A percentile compares a stretch with the other conserved stretches of the same genome.
Conservation (phyloP, 2,797 vertebrate genomes). For the Luscinia luscinia region DNA sequence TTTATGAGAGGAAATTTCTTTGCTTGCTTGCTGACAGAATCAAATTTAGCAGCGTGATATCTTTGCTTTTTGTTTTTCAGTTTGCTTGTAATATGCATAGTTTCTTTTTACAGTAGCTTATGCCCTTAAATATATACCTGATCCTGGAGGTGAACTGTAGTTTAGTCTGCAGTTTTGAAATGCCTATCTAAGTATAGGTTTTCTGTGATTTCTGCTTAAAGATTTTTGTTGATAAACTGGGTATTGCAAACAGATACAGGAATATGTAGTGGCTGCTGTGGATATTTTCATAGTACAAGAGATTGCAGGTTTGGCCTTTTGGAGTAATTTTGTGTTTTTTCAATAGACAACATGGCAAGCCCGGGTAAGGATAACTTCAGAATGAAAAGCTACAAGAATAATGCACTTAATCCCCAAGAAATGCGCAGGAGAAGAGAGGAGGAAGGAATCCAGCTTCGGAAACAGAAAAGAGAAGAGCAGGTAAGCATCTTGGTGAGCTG, state of each 20-base stretch:
- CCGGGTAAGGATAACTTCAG: constrained; percentile 88
- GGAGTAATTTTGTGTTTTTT: constrained; percentile 5
- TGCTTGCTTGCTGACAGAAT: neutral
- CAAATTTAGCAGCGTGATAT: fast-evolving
- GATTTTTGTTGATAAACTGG: neutral
- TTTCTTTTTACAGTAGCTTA: neutral
- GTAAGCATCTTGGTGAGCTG: constrained; percentile 64
- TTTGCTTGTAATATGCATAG: neutral
- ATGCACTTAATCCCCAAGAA: constrained; percentile 92
- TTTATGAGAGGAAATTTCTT: neutral
- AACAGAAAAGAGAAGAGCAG: constrained; percentile 94
- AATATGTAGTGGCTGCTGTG: neutral
- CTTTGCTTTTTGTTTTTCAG: neutral
- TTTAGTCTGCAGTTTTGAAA: neutral
- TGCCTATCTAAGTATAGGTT: neutral
- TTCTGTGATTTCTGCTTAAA: neutral
- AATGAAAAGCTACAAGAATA: constrained; percentile 96
- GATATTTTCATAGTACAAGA: neutral
- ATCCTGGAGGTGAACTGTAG: neutral
- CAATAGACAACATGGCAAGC: constrained; percentile 86
- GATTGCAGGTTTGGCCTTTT: neutral
- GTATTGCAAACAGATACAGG: neutral
- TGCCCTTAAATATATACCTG: neutral
- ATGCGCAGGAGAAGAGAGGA: constrained; percentile 93
- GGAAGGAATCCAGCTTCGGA: constrained; percentile 92